Percentiles rank a stretch among this genome's conserved stretches.
Conservation (phyloP, 2,113 vertebrate genomes). For the Scartelaos histophorus region DNA sequence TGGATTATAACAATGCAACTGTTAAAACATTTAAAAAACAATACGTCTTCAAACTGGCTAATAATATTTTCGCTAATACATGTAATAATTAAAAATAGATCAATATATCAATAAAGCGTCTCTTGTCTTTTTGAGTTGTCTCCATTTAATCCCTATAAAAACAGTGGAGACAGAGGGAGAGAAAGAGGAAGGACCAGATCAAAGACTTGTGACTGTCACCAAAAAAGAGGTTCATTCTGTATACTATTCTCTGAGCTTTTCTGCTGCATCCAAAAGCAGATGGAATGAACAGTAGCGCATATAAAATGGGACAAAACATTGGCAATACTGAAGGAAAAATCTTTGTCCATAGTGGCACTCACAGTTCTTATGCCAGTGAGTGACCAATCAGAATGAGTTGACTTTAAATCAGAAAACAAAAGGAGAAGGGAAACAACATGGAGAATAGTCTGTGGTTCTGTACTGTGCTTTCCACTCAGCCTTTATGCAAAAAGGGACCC, state of each 20-base stretch:
- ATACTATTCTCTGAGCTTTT: conserved; percentile 56
- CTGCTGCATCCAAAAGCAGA: conserved; percentile 55
- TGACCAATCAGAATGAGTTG: conserved; percentile 24
- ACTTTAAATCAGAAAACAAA: conserved; percentile 11
- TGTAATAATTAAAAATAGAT: not conserved
- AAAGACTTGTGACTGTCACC: conserved; percentile 73
- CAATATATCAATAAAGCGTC: conserved; percentile 7
- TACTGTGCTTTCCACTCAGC: conserved; percentile 50
- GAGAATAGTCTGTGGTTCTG: conserved; percentile 53
- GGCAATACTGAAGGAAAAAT: conserved; percentile 43
- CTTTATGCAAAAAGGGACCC: conserved; percentile 55
- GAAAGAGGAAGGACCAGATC: conserved; percentile 56
- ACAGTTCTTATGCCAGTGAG: conserved; percentile 25
- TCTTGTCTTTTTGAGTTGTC: conserved; percentile 22
- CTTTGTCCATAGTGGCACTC: conserved; percentile 33
- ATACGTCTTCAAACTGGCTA: not conserved
- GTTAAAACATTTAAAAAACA: not conserved
- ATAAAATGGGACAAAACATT: conserved; percentile 65
- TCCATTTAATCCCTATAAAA: conserved; percentile 34
- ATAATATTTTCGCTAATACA: not conserved
- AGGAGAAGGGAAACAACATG: conserved; percentile 21
- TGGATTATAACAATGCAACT: too few relatives aligned
- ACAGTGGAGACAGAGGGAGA: conserved; percentile 63
- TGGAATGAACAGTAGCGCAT: conserved; percentile 36
- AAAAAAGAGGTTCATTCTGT: conserved; percentile 46